phyloP scores from a whole-genome alignment of 2,113 vertebrate species.

The Casuarius casuarius region DNA sequence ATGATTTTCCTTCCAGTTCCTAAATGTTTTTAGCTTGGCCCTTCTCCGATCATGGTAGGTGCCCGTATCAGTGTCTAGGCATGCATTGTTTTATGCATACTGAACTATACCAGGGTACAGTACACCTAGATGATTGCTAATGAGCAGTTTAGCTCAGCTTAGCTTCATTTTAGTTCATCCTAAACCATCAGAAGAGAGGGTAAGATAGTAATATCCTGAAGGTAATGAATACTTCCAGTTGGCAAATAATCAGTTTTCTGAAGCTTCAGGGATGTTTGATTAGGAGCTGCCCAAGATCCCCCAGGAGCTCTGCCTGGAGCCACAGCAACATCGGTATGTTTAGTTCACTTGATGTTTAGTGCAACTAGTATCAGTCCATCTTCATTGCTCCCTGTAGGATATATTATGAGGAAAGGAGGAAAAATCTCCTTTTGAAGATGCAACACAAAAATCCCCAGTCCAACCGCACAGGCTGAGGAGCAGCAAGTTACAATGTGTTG shows the following conservation, averaged over 20 bases:
- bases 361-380: neutral
- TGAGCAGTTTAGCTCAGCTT: neutral
- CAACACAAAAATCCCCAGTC: neutral
- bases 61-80: neutral
- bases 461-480: rapidly evolving
- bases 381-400: neutral
- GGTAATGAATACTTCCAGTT: neutral
- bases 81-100: neutral
- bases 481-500: neutral
- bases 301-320: neutral
- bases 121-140: neutral
- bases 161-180: neutral
- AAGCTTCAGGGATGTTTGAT: neutral
- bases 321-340: rapidly evolving
- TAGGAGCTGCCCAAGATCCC: neutral
- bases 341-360: neutral
- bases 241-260: neutral
- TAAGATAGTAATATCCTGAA: neutral
- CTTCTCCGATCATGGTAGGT: neutral
- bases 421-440: neutral
- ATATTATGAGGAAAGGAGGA: neutral
- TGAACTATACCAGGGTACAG: neutral
- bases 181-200: neutral
- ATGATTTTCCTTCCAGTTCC: neutral
- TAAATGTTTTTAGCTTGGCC: neutral